These are phyloP conservation scores for Harpagus bidentatus DNA, from an alignment of 2,113 vertebrate species.

Conservation along the genomic window DNA sequence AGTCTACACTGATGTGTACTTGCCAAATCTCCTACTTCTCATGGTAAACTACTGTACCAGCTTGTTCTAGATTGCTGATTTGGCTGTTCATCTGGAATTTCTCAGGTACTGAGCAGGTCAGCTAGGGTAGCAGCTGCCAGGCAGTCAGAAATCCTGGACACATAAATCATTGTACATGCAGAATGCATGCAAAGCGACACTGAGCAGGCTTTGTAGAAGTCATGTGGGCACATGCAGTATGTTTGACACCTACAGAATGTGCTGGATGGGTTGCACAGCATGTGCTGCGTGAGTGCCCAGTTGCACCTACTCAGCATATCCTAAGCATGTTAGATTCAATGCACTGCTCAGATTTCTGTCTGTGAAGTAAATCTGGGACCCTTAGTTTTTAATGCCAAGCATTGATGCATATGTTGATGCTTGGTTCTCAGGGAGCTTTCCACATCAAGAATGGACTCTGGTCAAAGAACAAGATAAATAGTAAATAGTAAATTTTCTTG, in stretches of 20 bases:
- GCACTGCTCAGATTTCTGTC: not conserved
- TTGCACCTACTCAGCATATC: not conserved
- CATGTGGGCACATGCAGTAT: not conserved
- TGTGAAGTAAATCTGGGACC: not conserved
- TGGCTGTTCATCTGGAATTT: not conserved
- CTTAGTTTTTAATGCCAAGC: not conserved
- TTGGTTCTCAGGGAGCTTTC: not conserved
- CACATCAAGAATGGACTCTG: not conserved
- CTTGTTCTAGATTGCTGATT: not conserved
- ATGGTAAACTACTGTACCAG: not conserved
- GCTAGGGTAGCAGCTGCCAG: not conserved
- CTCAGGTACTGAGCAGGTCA: not conserved
- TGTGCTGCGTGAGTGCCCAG: accelerated
- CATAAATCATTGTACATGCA: not conserved
- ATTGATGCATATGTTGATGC: not conserved
- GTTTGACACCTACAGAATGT: not conserved
- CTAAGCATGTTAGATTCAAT: not conserved
- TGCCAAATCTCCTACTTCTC: not conserved
- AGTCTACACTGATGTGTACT: not conserved
- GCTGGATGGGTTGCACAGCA: not conserved
- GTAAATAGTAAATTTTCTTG: not conserved
- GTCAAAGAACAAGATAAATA: not conserved
- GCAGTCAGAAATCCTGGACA: not conserved
- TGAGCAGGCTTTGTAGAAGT: not conserved
- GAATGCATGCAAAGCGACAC: not conserved